Evolutionary conservation across 2,113 vertebrate genomes (phyloP).

Genomic region (Lampris megalopsis): DNA sequence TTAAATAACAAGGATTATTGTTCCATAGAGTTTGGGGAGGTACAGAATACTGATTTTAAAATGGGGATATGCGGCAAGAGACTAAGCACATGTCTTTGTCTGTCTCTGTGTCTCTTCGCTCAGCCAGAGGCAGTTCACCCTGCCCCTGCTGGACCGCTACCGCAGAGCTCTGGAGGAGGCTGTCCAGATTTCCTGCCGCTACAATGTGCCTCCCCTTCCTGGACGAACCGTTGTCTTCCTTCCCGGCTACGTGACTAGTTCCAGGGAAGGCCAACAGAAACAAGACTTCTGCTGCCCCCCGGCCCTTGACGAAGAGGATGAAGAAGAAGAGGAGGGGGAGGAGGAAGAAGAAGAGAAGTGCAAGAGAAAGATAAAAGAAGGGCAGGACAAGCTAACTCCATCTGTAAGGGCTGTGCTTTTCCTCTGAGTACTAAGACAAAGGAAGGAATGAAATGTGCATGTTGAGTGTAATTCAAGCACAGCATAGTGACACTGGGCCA

Average conservation of each 20-base stretch:
- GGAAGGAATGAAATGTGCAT: too few species aligned
- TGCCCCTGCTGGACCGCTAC: conserved; percentile 81
- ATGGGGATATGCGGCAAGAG: too few species aligned
- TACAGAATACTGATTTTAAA: too few species aligned
- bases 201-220: conserved; percentile 86
- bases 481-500: too few species aligned
- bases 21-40: too few species aligned
- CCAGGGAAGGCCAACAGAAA: rapidly evolving
- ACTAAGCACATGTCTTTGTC: too few species aligned
- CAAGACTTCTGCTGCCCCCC: conserved; percentile 72
- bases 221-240: conserved; percentile 86
- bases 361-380: background rate
- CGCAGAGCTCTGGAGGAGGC: conserved; percentile 85
- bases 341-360: conserved; percentile 5
- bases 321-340: background rate
- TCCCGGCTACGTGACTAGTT: rapidly evolving
- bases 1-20: too few species aligned
- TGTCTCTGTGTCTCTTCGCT: background rate
- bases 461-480: too few species aligned
- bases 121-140: conserved; percentile 70
- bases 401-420: conserved; percentile 60
- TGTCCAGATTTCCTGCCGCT: conserved; percentile 83
- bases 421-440: background rate
- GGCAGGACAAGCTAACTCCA: conserved; percentile 31
- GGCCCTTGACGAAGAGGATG: conserved; percentile 17